Evolutionary conservation across 1,140 invertebrate genomes (phyloP), one percentile per base, ranked within the genome.

Genomic region (Portunus trituberculatus): DNA sequence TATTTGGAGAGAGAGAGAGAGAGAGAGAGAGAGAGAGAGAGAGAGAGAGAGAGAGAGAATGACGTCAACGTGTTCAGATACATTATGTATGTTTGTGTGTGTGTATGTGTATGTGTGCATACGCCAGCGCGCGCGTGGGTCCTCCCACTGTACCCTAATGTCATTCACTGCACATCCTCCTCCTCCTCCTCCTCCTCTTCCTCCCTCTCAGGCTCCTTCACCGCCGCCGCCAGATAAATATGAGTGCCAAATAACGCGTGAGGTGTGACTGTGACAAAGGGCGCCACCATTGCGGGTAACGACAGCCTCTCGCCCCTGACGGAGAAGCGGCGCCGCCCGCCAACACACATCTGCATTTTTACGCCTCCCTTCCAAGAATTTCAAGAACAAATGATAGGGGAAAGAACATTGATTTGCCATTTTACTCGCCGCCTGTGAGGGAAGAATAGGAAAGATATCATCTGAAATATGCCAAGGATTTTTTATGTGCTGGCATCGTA

Each of bases 381-480:
- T 59, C 93, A 94, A 87, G 93, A 94, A 94, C 93, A 94, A 94
- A 94, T 94, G 93, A 94, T 88, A 94, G 83, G 93, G 93, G 93
- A 88, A 52, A 88, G 84, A 90, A 91, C 90, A 91, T 91, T 91
- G 90, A 91, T 91, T 67, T 48, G 90, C 90, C 90, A 91, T 91
- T 28, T 52, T 59, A 91, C 25, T 59, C n/a, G 12, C n/a, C 14
- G 90, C 31, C 32, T 45, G 39, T 45, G 87, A 59, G 52, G 52
- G 67, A 29, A 91, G 52, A 31, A 76, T 31, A 89, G 86, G 59
- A 52, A 59, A 52, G 93, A 94, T 94, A 94, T 94, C 93, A 90
- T 94, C 93, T 94, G 93, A 94, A 94, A 94, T 94, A 94, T 94
- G 93, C 93, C 93, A 76, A 48, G 93, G 93, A 67, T 90, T 89